These are phyloP conservation scores for Aporophyla lueneburgensis DNA, from an alignment of 2,888 invertebrate species.

Conservation along the genomic window DNA sequence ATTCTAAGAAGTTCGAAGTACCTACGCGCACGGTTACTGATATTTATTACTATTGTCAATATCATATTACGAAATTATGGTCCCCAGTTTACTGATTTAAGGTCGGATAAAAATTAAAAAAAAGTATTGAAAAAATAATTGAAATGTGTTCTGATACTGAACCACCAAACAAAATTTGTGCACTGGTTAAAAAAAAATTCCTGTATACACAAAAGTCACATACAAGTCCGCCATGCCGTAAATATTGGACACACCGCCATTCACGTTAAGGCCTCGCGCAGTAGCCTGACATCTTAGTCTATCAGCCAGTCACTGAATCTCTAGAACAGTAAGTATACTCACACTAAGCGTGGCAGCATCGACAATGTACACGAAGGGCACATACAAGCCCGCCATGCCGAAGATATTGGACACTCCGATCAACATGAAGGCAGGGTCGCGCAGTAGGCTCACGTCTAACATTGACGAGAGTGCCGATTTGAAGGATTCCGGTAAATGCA, in stretches of 20 bases:
- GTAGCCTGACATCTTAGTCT: constrained; percentile 93
- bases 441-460: constrained; percentile 97
- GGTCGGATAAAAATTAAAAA: too few species aligned
- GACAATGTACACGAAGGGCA: constrained; percentile 98
- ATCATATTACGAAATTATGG: too few species aligned
- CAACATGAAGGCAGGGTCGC: constrained; percentile 97
- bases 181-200: too few species aligned
- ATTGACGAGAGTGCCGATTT: constrained; percentile 96
- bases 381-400: constrained; percentile 99
- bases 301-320: background rate
- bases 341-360: constrained; percentile 94
- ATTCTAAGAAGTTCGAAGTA: too few species aligned
- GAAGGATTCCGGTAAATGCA: constrained; percentile 94
- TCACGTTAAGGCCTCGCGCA: constrained; percentile 97
- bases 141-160: too few species aligned
- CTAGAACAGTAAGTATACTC: constrained; percentile 75
- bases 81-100: too few species aligned
- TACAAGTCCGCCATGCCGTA: constrained; percentile 99
- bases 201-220: constrained; percentile 98
- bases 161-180: too few species aligned
- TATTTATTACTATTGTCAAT: too few species aligned
- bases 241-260: constrained; percentile 97
- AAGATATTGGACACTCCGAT: constrained; percentile 98
- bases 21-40: too few species aligned
- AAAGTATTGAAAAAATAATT: too few species aligned